Conservation (phyloP, 2,113 vertebrate species). For the Gopherus flavomarginatus region DNA sequence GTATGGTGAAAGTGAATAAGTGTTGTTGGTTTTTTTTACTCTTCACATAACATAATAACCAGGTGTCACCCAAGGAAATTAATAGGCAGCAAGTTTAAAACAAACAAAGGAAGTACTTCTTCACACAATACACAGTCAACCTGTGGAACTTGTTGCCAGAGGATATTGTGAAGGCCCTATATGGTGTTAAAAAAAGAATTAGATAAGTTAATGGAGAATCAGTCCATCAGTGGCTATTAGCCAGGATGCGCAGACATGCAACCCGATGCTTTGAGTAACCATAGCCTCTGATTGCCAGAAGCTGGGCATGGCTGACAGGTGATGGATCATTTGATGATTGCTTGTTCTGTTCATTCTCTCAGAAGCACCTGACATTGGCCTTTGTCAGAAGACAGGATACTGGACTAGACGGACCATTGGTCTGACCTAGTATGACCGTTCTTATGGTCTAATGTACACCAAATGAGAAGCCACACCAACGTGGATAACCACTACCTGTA, state of each 20-base stretch:
- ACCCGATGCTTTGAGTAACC: too few relatives aligned
- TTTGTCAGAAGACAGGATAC: background rate
- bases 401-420: background rate
- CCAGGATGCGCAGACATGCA: too few relatives aligned
- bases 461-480: background rate
- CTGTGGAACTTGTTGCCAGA: background rate
- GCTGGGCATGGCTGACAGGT: too few relatives aligned
- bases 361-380: background rate
- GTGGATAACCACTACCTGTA: background rate
- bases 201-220: too few relatives aligned
- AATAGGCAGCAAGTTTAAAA: background rate
- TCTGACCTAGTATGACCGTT: background rate
- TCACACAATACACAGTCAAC: background rate
- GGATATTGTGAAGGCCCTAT: too few relatives aligned
- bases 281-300: too few relatives aligned
- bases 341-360: background rate
- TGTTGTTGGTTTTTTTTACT: background rate
- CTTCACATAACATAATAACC: too few relatives aligned
- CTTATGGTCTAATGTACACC: background rate
- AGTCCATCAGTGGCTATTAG: too few relatives aligned
- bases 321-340: background rate
- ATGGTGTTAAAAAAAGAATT: too few relatives aligned
- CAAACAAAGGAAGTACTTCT: background rate
- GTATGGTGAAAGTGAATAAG: background rate
- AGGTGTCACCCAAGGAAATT: background rate